Conservation (phyloP, 2,888 invertebrate species). For the Busseola fusca region DNA sequence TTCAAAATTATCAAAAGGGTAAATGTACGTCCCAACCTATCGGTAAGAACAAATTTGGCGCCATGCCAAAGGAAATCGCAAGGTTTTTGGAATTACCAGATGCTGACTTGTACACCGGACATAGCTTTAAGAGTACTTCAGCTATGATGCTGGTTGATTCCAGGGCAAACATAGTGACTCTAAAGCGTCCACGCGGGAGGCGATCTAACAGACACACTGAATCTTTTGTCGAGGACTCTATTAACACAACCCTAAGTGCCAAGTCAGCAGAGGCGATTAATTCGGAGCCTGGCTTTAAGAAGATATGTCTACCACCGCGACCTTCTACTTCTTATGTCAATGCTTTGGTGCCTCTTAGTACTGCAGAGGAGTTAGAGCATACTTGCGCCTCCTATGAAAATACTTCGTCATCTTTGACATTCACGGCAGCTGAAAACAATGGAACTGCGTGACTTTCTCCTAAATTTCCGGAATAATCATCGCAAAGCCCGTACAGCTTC, state of each 20-base stretch:
- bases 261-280: background rate
- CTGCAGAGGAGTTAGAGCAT: background rate
- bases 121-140: slow-evolving; percentile 17
- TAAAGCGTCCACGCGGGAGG: background rate
- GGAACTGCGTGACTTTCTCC: background rate
- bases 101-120: slow-evolving; percentile 27
- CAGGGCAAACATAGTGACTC: background rate
- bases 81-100: slow-evolving; percentile 22
- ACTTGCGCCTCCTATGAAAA: background rate
- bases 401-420: slow-evolving; percentile 1
- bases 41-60: slow-evolving; percentile 22
- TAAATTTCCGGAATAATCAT: background rate
- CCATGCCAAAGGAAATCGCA: slow-evolving; percentile 29
- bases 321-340: slow-evolving; percentile 6
- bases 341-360: background rate
- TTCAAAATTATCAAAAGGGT: slow-evolving; percentile 25
- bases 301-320: background rate
- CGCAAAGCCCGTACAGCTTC: background rate
- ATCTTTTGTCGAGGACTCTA: background rate
- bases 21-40: slow-evolving; percentile 25
- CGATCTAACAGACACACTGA: background rate
- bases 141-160: background rate
- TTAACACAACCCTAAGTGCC: background rate
- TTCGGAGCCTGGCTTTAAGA: slow-evolving; percentile 2
- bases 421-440: background rate